These are phyloP conservation scores for Dasypolia templi DNA, from an alignment of 2,888 invertebrate genomes.

Conservation along the genomic window DNA sequence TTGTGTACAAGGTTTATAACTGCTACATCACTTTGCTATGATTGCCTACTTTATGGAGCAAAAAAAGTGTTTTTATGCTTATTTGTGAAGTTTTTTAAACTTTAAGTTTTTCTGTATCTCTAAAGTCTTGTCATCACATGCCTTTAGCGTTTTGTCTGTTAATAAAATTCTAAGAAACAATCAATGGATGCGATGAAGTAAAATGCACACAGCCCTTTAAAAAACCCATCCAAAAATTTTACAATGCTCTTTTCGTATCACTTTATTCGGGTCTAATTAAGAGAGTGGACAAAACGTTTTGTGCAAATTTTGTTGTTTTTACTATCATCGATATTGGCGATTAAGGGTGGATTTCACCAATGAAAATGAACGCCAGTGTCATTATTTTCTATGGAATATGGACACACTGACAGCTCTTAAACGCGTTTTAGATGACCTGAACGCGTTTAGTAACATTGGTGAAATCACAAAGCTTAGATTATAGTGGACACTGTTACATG, in stretches of 20 bases:
- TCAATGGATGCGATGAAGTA: neutral
- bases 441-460: too few species aligned
- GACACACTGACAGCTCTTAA: too few species aligned
- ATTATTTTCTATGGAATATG: too few species aligned
- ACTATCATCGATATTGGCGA: too few species aligned
- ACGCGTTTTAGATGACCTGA: too few species aligned
- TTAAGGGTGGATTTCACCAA: too few species aligned
- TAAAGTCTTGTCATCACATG: neutral
- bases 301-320: constrained; percentile 6
- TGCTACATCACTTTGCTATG: constrained; percentile 28
- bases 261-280: constrained; percentile 32
- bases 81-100: neutral
- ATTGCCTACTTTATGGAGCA: neutral
- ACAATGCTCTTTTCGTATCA: constrained; percentile 12
- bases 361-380: too few species aligned
- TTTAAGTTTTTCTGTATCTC: neutral
- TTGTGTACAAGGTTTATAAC: constrained; percentile 40
- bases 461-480: too few species aligned
- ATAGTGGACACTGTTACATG: too few species aligned
- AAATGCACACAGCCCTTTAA: neutral
- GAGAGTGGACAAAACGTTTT: constrained; percentile 35
- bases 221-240: neutral
- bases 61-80: neutral
- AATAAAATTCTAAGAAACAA: too few species aligned
- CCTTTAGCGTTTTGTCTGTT: too few species aligned